These are phyloP conservation scores for Acanthisitta chloris DNA, from an alignment of 2,113 vertebrate species.

Conservation along the genomic window DNA sequence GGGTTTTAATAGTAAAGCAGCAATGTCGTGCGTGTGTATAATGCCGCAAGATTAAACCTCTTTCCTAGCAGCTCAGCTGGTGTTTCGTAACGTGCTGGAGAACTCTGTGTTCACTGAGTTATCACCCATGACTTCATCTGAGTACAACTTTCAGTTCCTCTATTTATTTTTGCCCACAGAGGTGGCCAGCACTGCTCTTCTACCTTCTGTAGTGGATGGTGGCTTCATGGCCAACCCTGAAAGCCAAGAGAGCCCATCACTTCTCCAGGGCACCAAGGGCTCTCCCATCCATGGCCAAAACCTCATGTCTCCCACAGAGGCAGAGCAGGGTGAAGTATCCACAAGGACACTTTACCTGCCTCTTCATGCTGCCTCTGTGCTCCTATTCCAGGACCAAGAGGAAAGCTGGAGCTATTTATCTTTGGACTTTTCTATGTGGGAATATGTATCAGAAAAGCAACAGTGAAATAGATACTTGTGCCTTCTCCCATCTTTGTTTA, in stretches of 20 bases:
- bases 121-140: neutral
- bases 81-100: conserved; percentile 11
- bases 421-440: neutral
- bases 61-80: conserved; percentile 11
- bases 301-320: neutral
- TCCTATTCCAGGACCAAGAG: neutral
- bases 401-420: neutral
- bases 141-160: conserved; percentile 39
- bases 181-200: neutral
- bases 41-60: neutral
- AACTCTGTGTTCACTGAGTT: conserved; percentile 4
- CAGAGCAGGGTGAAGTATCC: neutral
- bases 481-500: neutral
- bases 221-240: neutral
- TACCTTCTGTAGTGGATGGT: neutral
- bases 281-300: neutral
- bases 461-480: neutral
- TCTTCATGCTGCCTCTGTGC: fast-evolving
- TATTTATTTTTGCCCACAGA: neutral
- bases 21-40: neutral
- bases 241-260: neutral
- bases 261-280: neutral
- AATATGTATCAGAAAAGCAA: neutral
- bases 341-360: neutral
- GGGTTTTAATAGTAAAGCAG: conserved; percentile 11